Evolutionary conservation across 2,113 vertebrate genomes (phyloP).

Genomic region (Chascanopsetta lugubris): DNA sequence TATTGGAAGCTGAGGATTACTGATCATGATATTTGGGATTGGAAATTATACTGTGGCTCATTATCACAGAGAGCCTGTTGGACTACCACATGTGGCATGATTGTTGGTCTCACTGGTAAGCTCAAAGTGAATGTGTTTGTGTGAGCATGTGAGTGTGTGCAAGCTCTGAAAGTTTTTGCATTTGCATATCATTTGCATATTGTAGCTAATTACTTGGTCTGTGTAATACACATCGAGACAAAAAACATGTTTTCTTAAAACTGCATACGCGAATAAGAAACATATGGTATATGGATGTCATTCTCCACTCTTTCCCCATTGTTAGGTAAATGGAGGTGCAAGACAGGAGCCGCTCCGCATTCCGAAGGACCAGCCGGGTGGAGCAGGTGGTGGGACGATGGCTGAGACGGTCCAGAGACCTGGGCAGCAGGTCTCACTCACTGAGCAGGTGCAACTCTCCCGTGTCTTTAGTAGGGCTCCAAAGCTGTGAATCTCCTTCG

Average conservation of each 20-base stretch:
- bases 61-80: slow-evolving; percentile 36
- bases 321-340: slow-evolving; percentile 94
- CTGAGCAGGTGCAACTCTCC: slow-evolving; percentile 58
- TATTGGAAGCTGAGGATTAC: slow-evolving; percentile 34
- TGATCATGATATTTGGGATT: slow-evolving; percentile 35
- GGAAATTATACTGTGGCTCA: background rate
- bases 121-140: too few relatives aligned
- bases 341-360: slow-evolving; percentile 87
- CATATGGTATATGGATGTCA: too few relatives aligned
- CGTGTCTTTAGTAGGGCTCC: background rate
- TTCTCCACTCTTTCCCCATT: slow-evolving; percentile 25
- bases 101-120: slow-evolving; percentile 19
- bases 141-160: slow-evolving; percentile 4
- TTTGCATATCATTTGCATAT: too few relatives aligned
- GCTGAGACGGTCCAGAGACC: slow-evolving; percentile 90
- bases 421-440: slow-evolving; percentile 85
- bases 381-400: slow-evolving; percentile 96
- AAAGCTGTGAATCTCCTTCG: too few relatives aligned
- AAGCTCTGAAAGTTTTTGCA: too few relatives aligned
- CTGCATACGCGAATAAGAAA: too few relatives aligned
- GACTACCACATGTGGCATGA: slow-evolving; percentile 53
- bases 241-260: too few relatives aligned
- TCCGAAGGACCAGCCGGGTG: slow-evolving; percentile 89
- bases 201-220: too few relatives aligned
- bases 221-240: too few relatives aligned